Conservation (phyloP, 2,113 vertebrate species). For the Cygnus atratus region DNA sequence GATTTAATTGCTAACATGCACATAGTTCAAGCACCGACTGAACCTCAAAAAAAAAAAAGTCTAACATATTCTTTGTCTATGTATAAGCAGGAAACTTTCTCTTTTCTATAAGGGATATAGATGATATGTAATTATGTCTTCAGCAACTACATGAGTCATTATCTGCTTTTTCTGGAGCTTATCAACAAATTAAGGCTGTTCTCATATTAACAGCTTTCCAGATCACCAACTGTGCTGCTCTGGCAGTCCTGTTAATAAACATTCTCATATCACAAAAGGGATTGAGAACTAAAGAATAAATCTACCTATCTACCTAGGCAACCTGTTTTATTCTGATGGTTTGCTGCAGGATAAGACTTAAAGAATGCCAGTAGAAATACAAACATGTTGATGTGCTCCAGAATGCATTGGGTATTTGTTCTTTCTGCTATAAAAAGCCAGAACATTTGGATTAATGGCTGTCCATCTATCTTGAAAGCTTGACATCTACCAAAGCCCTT, state of each 20-base stretch:
- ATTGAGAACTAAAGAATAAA: not conserved
- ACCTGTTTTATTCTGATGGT: not conserved
- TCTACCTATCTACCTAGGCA: not conserved
- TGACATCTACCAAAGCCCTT: not conserved
- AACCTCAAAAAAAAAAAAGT: not conserved
- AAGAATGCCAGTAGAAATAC: not conserved
- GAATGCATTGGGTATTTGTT: not conserved
- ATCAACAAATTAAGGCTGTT: constrained; percentile 15
- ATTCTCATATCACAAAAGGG: not conserved
- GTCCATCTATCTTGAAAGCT: not conserved
- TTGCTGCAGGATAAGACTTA: not conserved
- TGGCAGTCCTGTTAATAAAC: not conserved
- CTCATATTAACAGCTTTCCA: not conserved
- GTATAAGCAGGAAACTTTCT: not conserved
- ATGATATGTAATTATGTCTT: constrained; percentile 1
- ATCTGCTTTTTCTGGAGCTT: constrained; percentile 15
- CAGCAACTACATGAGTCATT: not conserved
- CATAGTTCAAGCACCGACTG: not conserved
- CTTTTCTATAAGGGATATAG: not conserved
- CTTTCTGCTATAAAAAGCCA: not conserved
- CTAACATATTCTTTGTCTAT: not conserved
- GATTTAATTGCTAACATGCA: not conserved
- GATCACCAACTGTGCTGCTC: not conserved
- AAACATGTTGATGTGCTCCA: not conserved
- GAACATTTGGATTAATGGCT: not conserved